Evolutionary conservation across 2,888 invertebrate species (phyloP), one percentile per base, ranked within the genome.

Genomic region (Agrochola circellaris): DNA sequence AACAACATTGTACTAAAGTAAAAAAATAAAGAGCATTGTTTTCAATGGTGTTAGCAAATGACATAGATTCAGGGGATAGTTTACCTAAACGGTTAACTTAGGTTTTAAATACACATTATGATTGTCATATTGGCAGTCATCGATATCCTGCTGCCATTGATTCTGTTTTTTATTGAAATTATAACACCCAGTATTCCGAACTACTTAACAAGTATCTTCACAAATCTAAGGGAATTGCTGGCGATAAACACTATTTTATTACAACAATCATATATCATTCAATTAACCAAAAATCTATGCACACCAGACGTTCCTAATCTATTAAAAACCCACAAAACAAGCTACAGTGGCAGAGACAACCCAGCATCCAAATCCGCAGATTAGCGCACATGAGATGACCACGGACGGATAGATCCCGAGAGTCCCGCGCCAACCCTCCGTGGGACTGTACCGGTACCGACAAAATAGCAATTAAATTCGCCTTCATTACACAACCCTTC

Each of bases 381-480:
- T 83, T 85, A 79, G 62, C 54, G 71, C 79, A 85, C 67, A 75
- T 45, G 74, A 84, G 75, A 64, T 66, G 48, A 66, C 56, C 71
- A 69, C 61, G 38, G 54, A 30, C 61, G 73, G 77, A 51, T 68
- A 74, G 51, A 64, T 48, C 84, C 73, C 42, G 64, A 60, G 72
- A 65, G 61, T 48, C 84, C 73, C 42, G 64, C 56, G 72, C 61
- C 70, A n/a, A 73, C 86, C 83, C 78, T 58, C 62, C 38, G 58
- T 15, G 73, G 70, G 60, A 86, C 79, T 83, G 81, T 84, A 84
- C 84, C 61, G 58, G 75, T 70, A 79, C 81, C 91, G 90, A 88
- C 93, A 95, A 95, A 95, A 95, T 94, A 93, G 93, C 95, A 95
- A 95, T 95, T 95, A 95, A 94, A 95, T 92, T 92, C 91, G 92